phyloP scores from a whole-genome alignment of 2,113 vertebrate genomes.

The Neofelis nebulosa region DNA sequence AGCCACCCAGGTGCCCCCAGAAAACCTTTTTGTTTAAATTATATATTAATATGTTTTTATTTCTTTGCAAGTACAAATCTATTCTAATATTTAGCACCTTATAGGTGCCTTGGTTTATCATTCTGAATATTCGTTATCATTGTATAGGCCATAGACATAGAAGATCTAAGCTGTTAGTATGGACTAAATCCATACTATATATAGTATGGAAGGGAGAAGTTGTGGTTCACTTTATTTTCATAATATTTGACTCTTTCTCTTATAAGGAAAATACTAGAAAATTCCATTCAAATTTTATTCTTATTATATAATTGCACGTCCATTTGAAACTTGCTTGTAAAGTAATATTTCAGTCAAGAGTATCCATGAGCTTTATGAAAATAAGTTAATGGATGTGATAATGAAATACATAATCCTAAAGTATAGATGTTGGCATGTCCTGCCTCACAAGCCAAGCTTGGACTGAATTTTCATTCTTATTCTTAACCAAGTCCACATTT shows the following conservation, averaged over 20 bases:
- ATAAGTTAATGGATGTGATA: slow-evolving; percentile 3
- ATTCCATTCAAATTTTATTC: slow-evolving; percentile 27
- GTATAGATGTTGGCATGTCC: neutral
- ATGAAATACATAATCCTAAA: slow-evolving; percentile 41
- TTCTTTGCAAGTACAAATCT: neutral
- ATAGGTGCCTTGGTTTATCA: neutral
- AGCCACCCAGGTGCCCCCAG: neutral
- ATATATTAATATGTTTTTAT: slow-evolving; percentile 30
- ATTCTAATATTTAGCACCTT: neutral
- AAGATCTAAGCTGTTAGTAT: slow-evolving; percentile 1
- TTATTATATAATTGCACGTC: slow-evolving; percentile 26
- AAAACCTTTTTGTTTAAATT: slow-evolving; percentile 44
- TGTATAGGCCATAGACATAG: neutral
- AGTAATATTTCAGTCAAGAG: neutral
- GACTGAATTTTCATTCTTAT: slow-evolving; percentile 24
- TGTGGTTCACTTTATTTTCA: slow-evolving; percentile 25
- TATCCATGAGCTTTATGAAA: slow-evolving; percentile 12
- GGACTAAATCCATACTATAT: neutral
- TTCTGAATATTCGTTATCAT: slow-evolving; percentile 27
- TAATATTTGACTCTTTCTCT: slow-evolving; percentile 32
- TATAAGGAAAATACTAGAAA: slow-evolving; percentile 28
- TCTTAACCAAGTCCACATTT: slow-evolving; percentile 5
- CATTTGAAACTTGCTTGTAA: slow-evolving; percentile 34
- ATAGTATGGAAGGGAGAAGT: neutral
- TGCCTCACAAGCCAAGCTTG: neutral